A percentile compares a stretch with the other conserved stretches of the same genome.
phyloP scores from a whole-genome alignment of 2,797 vertebrate species.

The Platyrinchus mystaceus region DNA sequence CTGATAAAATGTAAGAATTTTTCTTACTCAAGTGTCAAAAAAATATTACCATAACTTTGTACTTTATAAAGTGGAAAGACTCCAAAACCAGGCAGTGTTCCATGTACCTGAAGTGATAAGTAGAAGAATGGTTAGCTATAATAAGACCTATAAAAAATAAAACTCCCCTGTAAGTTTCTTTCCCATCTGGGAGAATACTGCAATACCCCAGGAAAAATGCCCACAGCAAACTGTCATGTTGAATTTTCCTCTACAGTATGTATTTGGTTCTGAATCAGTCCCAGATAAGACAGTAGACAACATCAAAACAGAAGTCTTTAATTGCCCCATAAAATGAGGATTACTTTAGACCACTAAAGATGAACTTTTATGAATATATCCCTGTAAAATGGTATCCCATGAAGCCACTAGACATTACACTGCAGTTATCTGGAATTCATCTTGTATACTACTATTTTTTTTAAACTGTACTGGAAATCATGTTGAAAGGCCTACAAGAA shows the following conservation, averaged over 20 bases:
- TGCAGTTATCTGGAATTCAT: not conserved
- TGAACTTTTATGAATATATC: not conserved
- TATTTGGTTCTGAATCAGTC: not conserved
- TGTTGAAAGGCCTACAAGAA: not conserved
- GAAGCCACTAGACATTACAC: not conserved
- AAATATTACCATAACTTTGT: constrained; percentile 58
- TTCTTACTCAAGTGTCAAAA: constrained; percentile 50
- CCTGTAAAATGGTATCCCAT: not conserved
- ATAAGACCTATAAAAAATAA: not conserved
- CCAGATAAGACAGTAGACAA: not conserved
- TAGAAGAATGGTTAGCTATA: constrained; percentile 29
- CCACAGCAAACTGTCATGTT: not conserved
- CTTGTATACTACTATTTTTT: not conserved
- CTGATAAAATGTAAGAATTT: constrained; percentile 37
- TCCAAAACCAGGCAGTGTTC: constrained; percentile 57
- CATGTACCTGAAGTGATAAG: constrained; percentile 55
- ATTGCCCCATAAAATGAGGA: not conserved
- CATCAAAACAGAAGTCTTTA: constrained; percentile 14
- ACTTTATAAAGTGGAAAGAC: constrained; percentile 48
- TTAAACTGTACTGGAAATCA: not conserved
- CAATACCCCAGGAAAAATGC: not conserved
- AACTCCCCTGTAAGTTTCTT: not conserved
- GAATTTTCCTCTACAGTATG: not conserved
- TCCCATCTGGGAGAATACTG: constrained; percentile 13
- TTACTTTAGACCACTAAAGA: not conserved